phyloP scores from a whole-genome alignment of 2,797 vertebrate genomes.

The Anniella stebbinsi region DNA sequence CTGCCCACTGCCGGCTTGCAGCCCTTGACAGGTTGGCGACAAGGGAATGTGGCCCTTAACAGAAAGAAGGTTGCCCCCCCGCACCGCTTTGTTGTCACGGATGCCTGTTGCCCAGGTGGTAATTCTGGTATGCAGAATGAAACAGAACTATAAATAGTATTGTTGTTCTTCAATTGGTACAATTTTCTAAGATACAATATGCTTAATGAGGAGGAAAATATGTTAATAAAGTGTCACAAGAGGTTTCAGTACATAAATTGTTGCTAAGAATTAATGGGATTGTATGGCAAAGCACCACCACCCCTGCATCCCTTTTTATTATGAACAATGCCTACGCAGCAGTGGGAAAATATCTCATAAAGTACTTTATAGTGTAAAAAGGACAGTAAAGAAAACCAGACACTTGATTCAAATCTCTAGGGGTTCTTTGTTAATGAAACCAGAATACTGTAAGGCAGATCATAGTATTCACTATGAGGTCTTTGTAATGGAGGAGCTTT shows the following conservation, averaged over 20 bases:
- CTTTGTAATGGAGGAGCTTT: not conserved
- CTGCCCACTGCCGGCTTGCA: too few species aligned
- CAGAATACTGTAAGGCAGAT: not conserved
- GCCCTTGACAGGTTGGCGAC: too few species aligned
- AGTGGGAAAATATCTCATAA: slow-evolving; percentile 5
- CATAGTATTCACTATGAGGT: not conserved
- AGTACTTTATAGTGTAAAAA: slow-evolving; percentile 26
- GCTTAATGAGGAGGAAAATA: slow-evolving; percentile 5
- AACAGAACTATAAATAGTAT: not conserved
- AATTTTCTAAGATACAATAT: not conserved
- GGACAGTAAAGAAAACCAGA: slow-evolving; percentile 14
- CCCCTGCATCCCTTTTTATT: not conserved
- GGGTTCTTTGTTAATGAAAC: slow-evolving; percentile 9
- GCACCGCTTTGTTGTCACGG: not conserved
- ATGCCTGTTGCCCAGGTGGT: not conserved
- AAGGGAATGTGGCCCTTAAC: too few species aligned
- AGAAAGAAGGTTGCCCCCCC: too few species aligned
- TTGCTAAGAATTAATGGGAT: not conserved
- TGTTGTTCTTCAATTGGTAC: not conserved
- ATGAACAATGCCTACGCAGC: slow-evolving; percentile 25
- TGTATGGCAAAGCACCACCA: not conserved
- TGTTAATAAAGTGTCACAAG: accelerated
- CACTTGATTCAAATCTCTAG: slow-evolving; percentile 19
- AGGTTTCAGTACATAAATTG: not conserved
- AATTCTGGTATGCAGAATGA: not conserved